Evolutionary conservation across 2,113 vertebrate genomes (phyloP), one percentile per base, ranked within the genome.

Genomic region (Megaleporinus macrocephalus): DNA sequence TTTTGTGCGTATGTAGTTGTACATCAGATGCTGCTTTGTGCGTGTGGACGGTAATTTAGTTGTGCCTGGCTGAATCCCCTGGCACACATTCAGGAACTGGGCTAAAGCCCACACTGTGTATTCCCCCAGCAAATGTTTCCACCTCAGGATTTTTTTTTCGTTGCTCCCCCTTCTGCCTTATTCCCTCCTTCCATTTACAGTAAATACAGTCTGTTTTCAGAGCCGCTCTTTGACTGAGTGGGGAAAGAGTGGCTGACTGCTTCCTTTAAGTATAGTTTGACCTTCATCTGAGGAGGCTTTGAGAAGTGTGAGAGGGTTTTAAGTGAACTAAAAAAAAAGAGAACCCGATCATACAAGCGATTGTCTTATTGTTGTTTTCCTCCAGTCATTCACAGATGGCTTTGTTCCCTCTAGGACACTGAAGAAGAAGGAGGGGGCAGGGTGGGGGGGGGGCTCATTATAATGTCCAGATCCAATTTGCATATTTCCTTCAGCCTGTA

Each of bases 41-140:
- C n/a, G 30, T 69, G 61, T 27, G 57, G n/a, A 49, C 47, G 15
- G 70, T 27, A 73, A 65, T 71, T 61, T 65, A 24, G 15, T 73
- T 73, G 51, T 78, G 75, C 61, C 44, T 74, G 49, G 61, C 57
- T 77, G 29, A 72, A 76, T 57, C 61, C 57, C 61, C 18, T 82
- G 80, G 80, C 63, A 69, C 33, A 16, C 63, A 53, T 73, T 79
- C 74, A 66, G 18, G 57, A 65, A 63, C 24, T 22, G 65, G 66
- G 53, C 49, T 69, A 27, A 49, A 71, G 73, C 65, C 72, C 26
- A 47, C 29, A 18, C 47, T 44, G 26, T 80, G 57, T 65, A 73
- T 68, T 68, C 61, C 61, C 47, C 61, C 76, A 33, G 69, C 26
- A 75, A 68, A 79, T 76, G 55, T 72, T 85, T 78, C 78, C 75